Percentiles rank a stretch among this genome's conserved stretches.
Conservation (phyloP, 2,888 invertebrate genomes). For the Mycalesis mineus region DNA sequence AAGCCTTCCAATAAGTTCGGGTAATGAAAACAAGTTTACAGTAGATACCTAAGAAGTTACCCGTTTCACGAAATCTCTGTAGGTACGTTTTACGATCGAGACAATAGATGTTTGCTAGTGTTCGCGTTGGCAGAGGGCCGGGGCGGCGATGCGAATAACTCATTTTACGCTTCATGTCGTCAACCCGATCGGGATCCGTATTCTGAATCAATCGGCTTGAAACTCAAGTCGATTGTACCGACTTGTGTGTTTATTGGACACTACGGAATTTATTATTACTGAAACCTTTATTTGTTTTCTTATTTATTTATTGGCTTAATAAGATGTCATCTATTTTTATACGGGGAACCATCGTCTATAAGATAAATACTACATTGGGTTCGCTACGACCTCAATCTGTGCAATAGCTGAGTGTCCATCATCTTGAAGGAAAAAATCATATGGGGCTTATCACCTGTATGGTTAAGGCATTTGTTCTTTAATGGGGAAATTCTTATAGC, state of each 20-base stretch:
- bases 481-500: too few relatives aligned
- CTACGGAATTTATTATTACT: background rate
- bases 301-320: background rate
- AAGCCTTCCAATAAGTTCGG: conserved; percentile 69
- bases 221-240: conserved; percentile 40
- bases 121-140: conserved; percentile 58
- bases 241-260: conserved; percentile 10
- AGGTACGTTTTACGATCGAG: conserved; percentile 62
- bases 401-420: too few relatives aligned
- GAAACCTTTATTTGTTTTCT: background rate
- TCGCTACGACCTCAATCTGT: too few relatives aligned
- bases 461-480: too few relatives aligned
- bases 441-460: too few relatives aligned
- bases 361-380: too few relatives aligned
- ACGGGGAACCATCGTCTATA: too few relatives aligned
- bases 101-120: conserved; percentile 66
- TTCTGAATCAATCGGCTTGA: conserved; percentile 52
- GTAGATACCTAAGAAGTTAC: conserved; percentile 57
- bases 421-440: too few relatives aligned
- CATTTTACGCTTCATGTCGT: conserved; percentile 68
- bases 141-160: conserved; percentile 66
- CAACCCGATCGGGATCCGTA: conserved; percentile 50
- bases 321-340: too few relatives aligned
- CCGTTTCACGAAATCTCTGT: conserved; percentile 68
- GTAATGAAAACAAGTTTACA: conserved; percentile 73